phyloP scores from a whole-genome alignment of 2,113 vertebrate genomes.

The Pachycephala philippinensis region DNA sequence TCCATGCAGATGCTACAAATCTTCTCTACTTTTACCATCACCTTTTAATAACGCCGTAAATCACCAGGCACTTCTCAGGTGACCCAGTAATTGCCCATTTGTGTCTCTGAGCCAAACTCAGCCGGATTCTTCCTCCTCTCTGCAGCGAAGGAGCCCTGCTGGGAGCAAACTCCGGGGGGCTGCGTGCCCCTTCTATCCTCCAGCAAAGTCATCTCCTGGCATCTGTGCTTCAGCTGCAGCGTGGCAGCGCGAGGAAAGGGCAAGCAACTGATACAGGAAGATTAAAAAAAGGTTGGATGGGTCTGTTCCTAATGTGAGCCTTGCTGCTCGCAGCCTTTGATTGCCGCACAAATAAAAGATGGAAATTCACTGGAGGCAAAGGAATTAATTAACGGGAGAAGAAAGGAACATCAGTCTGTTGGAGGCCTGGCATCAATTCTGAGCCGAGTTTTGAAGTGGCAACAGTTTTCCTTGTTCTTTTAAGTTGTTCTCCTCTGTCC shows the following conservation, averaged over 20 bases:
- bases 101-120: neutral
- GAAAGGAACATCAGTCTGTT: constrained; percentile 45
- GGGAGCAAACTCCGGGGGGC: neutral
- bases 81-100: neutral
- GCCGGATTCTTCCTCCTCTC: neutral
- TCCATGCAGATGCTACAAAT: constrained; percentile 18
- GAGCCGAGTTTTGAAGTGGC: constrained; percentile 14
- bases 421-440: constrained; percentile 53
- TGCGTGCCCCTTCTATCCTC: neutral
- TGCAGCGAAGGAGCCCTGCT: neutral
- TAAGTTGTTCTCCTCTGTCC: neutral
- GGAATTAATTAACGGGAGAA: constrained; percentile 57
- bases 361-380: constrained; percentile 51
- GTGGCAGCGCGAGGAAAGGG: neutral
- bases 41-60: constrained; percentile 20
- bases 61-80: constrained; percentile 38
- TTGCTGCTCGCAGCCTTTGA: neutral
- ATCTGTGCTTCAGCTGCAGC: constrained; percentile 15
- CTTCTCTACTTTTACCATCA: neutral
- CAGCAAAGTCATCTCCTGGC: neutral
- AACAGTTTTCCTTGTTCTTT: neutral
- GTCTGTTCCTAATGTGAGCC: constrained; percentile 24
- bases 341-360: neutral
- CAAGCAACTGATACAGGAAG: neutral
- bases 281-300: neutral